Evolutionary conservation across 2,113 vertebrate genomes (phyloP), one percentile per base, ranked within the genome.

Genomic region (Athene cunicularia): DNA sequence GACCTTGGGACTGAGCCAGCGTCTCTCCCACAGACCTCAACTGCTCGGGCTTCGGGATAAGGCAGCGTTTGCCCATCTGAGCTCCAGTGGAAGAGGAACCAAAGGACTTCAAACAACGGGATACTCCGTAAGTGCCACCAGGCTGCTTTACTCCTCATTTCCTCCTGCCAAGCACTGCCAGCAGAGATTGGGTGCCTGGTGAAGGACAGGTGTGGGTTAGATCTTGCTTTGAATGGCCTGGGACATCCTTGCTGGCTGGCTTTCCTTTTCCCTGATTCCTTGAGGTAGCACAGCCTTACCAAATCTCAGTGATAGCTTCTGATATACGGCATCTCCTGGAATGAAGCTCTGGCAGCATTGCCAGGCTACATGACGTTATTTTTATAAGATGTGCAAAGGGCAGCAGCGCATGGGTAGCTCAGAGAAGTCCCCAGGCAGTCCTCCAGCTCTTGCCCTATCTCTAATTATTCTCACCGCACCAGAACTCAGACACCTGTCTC

Each of bases 321-420:
- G 55, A 7, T 8, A 24, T 0, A 4, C 3, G 11, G 15, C 16
- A 6, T 14, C 74, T 59, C 67, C 67, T 55, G 71, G 47, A 39
- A 30, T 1, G 9, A 27, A 68, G 39, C 39, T 47, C 55, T 12
- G 27, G n/a, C 52, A 39, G 22, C 37, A 16, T 24, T 12, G 18
- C 17, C 30, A 39, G 33, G 28, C 60, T 49, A 8, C 3, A 1
- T 11, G 17, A n/a, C 12, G 0, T 4, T 14, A 6, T 17, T 30
- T 33, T 15, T 17, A 3, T 23, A 14, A 13, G 49, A 10, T 18
- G 21, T 8, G 32, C n/a, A 12, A 49, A 9, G 19, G 52, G 37
- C 33, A 52, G 16, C 37, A n/a, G 28, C 4, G 1, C 28, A 4
- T 5, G 22, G 37, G 28, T 14, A 20, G 35, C 50, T 71, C 56